phyloP scores from a whole-genome alignment of 2,797 vertebrate species.

The Otolemur crassicaudatus region DNA sequence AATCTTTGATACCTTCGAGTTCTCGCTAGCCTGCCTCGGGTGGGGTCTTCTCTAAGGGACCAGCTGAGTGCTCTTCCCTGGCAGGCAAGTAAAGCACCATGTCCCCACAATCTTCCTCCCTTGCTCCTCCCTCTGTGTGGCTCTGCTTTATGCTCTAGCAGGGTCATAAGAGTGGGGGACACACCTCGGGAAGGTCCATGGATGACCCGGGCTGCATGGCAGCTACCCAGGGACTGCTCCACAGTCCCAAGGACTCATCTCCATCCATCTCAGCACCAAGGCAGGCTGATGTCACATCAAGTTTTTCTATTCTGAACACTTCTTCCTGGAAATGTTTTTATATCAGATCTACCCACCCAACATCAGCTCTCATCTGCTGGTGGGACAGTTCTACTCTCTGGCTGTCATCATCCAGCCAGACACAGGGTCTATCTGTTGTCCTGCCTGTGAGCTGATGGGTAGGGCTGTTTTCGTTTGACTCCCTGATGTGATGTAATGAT shows the following conservation, averaged over 20 bases:
- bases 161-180: neutral
- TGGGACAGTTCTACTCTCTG: neutral
- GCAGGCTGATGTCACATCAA: slow-evolving; percentile 1
- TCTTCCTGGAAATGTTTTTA: slow-evolving; percentile 58
- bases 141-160: neutral
- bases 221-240: fast-evolving
- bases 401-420: neutral
- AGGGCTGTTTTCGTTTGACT: neutral
- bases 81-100: fast-evolving
- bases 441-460: neutral
- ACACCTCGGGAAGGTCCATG: neutral
- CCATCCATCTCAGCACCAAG: neutral
- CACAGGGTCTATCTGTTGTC: neutral
- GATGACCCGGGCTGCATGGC: neutral
- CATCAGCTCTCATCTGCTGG: slow-evolving; percentile 1
- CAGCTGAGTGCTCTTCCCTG: neutral
- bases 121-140: neutral
- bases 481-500: neutral
- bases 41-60: neutral
- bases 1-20: neutral
- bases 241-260: neutral
- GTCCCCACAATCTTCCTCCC: neutral
- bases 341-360: neutral
- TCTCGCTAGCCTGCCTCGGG: neutral
- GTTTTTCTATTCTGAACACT: slow-evolving; percentile 24